Percentiles rank a stretch among this genome's conserved stretches.
Conservation (phyloP, 2,888 invertebrate genomes). For the Drosophila pegasa region DNA sequence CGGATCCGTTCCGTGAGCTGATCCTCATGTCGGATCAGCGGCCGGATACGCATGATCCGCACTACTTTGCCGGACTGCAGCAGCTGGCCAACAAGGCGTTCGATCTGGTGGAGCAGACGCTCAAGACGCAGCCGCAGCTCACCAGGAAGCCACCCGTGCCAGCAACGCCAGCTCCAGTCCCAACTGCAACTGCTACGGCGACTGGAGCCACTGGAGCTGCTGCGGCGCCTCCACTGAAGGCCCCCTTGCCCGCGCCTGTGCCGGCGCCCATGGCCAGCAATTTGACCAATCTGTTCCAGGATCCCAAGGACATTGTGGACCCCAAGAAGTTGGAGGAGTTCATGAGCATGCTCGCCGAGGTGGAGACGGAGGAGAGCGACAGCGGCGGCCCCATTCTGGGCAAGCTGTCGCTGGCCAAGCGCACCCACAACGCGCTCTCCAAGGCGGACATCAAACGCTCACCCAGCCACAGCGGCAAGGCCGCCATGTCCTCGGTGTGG, state of each 20-base stretch:
- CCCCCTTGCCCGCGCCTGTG: conserved; percentile 2
- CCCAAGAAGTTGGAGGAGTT: conserved; percentile 84
- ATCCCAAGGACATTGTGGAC: conserved; percentile 84
- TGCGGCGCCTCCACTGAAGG: neutral
- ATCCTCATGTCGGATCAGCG: conserved; percentile 86
- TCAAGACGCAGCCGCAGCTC: conserved; percentile 67
- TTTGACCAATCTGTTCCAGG: conserved; percentile 82
- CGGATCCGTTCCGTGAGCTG: conserved; percentile 88
- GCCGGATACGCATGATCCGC: conserved; percentile 77
- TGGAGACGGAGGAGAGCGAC: conserved; percentile 85
- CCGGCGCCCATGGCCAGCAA: conserved; percentile 62
- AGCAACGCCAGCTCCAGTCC: conserved; percentile 10
- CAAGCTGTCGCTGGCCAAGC: conserved; percentile 88
- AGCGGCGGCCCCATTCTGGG: conserved; percentile 88
- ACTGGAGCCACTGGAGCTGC: conserved; percentile 7
- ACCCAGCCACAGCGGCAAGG: conserved; percentile 52
- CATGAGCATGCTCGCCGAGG: conserved; percentile 83
- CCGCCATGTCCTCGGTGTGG: conserved; percentile 77
- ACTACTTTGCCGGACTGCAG: conserved; percentile 85
- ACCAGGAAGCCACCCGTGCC: conserved; percentile 21
- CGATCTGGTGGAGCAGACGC: conserved; percentile 86
- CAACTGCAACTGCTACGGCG: conserved; percentile 12
- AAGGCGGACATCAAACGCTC: conserved; percentile 75
- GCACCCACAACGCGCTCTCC: conserved; percentile 88
- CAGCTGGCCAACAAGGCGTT: conserved; percentile 88